Conservation (phyloP, 2,888 invertebrate species). For the Euphydryas editha region DNA sequence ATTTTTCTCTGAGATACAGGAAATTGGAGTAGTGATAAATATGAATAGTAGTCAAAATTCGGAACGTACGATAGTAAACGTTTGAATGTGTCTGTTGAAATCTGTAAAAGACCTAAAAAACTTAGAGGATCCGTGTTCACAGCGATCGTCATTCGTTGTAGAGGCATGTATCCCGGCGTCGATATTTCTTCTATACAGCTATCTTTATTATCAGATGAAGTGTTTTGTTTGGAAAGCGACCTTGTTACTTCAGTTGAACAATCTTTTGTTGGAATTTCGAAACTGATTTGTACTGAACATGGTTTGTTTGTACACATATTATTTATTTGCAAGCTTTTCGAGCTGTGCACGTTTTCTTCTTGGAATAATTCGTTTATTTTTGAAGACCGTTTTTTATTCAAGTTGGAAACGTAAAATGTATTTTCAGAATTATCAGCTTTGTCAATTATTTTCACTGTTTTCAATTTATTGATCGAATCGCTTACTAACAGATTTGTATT, state of each 20-base stretch:
- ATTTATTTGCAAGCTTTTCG: neutral
- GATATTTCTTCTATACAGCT: conserved; percentile 44
- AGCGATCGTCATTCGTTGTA: conserved; percentile 56
- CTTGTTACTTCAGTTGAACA: conserved; percentile 60
- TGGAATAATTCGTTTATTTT: conserved; percentile 10
- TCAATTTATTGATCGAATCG: conserved; percentile 22
- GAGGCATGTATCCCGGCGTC: conserved; percentile 15
- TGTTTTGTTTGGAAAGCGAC: conserved; percentile 43
- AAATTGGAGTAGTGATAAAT: conserved; percentile 51
- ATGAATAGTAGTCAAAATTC: conserved; percentile 55
- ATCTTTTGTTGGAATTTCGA: conserved; percentile 65
- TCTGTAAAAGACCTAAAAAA: conserved; percentile 56
- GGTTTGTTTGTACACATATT: conserved; percentile 33
- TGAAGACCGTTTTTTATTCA: neutral
- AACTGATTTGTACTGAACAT: conserved; percentile 52
- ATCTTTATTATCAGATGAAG: neutral
- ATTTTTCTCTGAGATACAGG: conserved; percentile 37
- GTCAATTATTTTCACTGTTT: conserved; percentile 45
- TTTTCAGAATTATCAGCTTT: conserved; percentile 38
- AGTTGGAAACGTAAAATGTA: conserved; percentile 21
- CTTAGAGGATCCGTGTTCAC: conserved; percentile 75
- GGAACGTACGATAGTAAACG: conserved; percentile 63
- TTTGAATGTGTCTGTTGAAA: conserved; percentile 63
- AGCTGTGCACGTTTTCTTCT: conserved; percentile 5
- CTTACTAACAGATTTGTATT: neutral